Conservation (phyloP, 2,888 invertebrate species). For the Philereme vetulata region DNA sequence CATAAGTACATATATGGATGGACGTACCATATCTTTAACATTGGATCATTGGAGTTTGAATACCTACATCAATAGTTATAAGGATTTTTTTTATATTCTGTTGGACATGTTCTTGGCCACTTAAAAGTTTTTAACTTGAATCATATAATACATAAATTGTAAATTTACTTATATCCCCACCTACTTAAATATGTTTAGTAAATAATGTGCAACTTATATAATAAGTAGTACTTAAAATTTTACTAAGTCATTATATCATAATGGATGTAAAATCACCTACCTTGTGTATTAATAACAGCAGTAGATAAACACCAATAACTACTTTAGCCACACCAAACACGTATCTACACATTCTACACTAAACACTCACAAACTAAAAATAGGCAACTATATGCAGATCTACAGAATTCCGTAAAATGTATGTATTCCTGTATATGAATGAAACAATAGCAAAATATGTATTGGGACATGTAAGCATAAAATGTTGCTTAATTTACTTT, state of each 20-base stretch:
- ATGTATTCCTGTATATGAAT: background rate
- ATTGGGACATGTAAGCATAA: background rate
- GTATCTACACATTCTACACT: conserved; percentile 1
- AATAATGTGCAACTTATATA: background rate
- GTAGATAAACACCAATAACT: conserved; percentile 11
- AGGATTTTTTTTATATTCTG: too few relatives aligned
- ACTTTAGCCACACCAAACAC: conserved; percentile 16
- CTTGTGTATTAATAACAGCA: conserved; percentile 7
- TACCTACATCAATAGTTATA: too few relatives aligned
- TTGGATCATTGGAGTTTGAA: too few relatives aligned
- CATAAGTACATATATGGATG: too few relatives aligned
- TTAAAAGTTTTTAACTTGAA: too few relatives aligned
- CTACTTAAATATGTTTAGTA: background rate
- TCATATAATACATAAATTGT: too few relatives aligned
- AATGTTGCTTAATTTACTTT: background rate
- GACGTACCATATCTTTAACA: too few relatives aligned
- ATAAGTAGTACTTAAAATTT: background rate
- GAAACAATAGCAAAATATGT: background rate
- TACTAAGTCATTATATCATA: too few relatives aligned
- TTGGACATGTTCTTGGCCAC: too few relatives aligned
- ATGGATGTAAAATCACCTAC: conserved; percentile 15
- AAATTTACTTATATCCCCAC: too few relatives aligned
- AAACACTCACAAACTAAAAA: conserved; percentile 15
- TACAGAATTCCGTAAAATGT: background rate
- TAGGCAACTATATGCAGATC: conserved; percentile 16